Evolutionary conservation across 2,113 vertebrate species (phyloP).

Genomic region (Bubo bubo): DNA sequence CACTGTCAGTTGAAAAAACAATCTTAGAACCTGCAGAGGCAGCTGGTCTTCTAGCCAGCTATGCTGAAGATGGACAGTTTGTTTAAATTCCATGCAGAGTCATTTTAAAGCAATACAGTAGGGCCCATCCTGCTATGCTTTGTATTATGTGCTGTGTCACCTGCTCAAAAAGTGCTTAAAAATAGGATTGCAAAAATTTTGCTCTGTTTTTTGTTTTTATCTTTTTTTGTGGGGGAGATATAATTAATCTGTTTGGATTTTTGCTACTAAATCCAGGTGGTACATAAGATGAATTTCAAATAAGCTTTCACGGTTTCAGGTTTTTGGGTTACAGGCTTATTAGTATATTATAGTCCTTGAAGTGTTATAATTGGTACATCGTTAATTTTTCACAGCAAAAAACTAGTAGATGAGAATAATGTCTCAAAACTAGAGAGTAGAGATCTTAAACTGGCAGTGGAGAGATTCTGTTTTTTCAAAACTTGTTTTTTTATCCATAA

Average conservation of each 20-base stretch:
- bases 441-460: not conserved
- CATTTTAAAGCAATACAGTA: not conserved
- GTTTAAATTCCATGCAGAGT: not conserved
- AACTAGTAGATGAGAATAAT: not conserved
- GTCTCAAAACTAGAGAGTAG: not conserved
- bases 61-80: not conserved
- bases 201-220: not conserved
- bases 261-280: not conserved
- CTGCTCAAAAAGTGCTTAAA: not conserved
- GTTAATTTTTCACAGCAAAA: not conserved
- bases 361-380: not conserved
- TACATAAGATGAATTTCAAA: not conserved
- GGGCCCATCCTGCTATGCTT: not conserved
- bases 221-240: not conserved
- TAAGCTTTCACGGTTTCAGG: not conserved
- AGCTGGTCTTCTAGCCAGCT: not conserved
- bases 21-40: not conserved
- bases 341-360: not conserved
- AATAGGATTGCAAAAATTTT: not conserved
- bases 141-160: not conserved
- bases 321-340: not conserved
- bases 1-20: accelerated
- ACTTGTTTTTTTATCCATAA: not conserved
- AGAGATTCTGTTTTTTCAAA: not conserved
- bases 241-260: not conserved